Percentiles rank a stretch among this genome's conserved stretches.
Conservation (phyloP, 2,797 vertebrate genomes). For the Spinus pinus region DNA sequence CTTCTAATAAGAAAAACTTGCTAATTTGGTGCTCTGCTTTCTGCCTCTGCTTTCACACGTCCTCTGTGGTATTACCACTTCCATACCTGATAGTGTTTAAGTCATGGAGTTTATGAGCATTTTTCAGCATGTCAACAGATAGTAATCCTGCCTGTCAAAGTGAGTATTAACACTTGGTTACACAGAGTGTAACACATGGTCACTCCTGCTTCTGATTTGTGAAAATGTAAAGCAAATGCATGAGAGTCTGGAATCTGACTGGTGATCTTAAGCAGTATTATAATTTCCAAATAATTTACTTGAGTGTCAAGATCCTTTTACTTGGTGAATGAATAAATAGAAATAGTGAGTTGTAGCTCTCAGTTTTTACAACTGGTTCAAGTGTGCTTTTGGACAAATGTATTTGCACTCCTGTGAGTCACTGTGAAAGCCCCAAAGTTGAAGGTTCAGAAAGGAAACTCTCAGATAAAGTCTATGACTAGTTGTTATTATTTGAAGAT, state of each 20-base stretch:
- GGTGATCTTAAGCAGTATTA: neutral
- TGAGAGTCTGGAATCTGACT: neutral
- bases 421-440: neutral
- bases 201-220: neutral
- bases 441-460: neutral
- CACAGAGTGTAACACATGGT: neutral
- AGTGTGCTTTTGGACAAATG: neutral
- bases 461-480: neutral
- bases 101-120: neutral
- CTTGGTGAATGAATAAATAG: neutral
- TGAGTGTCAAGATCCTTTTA: neutral
- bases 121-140: neutral
- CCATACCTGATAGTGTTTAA: neutral
- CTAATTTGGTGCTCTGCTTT: neutral
- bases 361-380: neutral
- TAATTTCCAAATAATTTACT: neutral
- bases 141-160: neutral
- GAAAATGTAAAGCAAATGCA: neutral
- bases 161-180: neutral
- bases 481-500: neutral
- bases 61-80: neutral
- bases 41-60: constrained; percentile 19
- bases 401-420: neutral
- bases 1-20: constrained; percentile 38
- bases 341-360: neutral